phyloP scores from a whole-genome alignment of 2,113 vertebrate genomes.

The Ophthalmolycus amberensis region DNA sequence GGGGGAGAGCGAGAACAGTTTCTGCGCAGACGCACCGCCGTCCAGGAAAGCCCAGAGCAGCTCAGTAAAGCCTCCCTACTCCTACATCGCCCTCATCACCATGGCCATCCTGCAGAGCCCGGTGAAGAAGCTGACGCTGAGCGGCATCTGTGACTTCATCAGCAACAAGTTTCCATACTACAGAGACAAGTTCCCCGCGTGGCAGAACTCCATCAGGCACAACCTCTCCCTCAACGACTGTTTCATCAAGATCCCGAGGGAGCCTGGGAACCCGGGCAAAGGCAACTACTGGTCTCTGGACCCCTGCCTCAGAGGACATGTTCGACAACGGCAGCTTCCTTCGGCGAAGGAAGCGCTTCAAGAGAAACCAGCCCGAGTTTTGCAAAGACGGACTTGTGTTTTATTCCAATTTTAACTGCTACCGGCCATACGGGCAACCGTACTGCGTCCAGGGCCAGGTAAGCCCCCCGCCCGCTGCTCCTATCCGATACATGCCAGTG shows the following conservation, averaged over 20 bases:
- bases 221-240: constrained; percentile 98
- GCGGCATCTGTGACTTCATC: constrained; percentile 94
- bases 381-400: constrained; percentile 80
- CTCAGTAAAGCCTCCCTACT: constrained; percentile 89
- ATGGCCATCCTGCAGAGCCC: constrained; percentile 95
- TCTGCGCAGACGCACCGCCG: constrained; percentile 59
- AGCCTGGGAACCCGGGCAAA: constrained; percentile 95
- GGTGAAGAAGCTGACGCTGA: constrained; percentile 89
- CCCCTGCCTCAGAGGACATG: constrained; percentile 92
- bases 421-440: constrained; percentile 77
- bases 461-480: constrained; percentile 62
- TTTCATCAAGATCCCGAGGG: constrained; percentile 95
- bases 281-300: constrained; percentile 96
- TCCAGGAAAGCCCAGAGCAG: constrained; percentile 57
- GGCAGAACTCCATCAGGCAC: constrained; percentile 97
- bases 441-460: constrained; percentile 74
- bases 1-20: constrained; percentile 77
- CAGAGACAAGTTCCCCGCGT: constrained; percentile 90
- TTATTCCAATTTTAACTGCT: constrained; percentile 77
- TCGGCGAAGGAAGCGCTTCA: constrained; percentile 91
- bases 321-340: constrained; percentile 94
- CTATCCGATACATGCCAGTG: constrained; percentile 73
- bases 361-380: constrained; percentile 82
- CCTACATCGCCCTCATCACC: constrained; percentile 93
- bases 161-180: constrained; percentile 92